A percentile compares a stretch with the other conserved stretches of the same genome.
phyloP scores from a whole-genome alignment of 2,797 vertebrate species.

The Chiloscyllium punctatum region DNA sequence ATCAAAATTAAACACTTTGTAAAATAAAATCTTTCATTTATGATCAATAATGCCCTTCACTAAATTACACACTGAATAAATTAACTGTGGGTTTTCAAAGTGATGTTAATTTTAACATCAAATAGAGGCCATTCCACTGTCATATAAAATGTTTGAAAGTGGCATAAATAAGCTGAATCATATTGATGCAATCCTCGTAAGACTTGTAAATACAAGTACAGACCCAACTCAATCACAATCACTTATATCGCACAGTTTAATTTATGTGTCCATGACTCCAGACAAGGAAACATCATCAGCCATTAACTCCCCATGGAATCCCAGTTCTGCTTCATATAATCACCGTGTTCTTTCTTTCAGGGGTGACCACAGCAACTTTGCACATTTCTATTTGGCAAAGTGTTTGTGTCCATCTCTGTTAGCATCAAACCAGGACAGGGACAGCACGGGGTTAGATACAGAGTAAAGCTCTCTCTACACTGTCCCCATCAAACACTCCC shows the following conservation, averaged over 20 bases:
- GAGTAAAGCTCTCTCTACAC: too few relatives aligned
- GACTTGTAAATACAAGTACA: constrained; percentile 8
- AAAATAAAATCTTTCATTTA: not conserved
- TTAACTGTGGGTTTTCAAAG: constrained; percentile 11
- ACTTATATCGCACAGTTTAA: not conserved
- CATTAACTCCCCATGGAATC: not conserved
- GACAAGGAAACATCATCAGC: not conserved
- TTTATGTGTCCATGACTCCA: not conserved
- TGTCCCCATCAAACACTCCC: too few relatives aligned
- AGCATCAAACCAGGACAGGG: not conserved
- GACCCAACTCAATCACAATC: constrained; percentile 5
- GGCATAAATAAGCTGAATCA: not conserved
- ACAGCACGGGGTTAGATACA: not conserved
- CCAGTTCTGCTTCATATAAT: not conserved
- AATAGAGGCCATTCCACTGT: not conserved
- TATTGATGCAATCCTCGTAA: not conserved
- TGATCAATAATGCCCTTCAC: not conserved
- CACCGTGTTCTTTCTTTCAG: not conserved
- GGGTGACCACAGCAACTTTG: not conserved
- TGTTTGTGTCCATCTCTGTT: not conserved
- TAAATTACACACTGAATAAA: constrained; percentile 20
- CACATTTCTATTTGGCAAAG: not conserved
- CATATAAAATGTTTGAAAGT: constrained; percentile 7
- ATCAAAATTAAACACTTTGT: constrained; percentile 19
- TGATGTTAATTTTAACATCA: not conserved